These are phyloP conservation scores for Brachionus rotundiformis DNA, from an alignment of 1,140 invertebrate genomes.

Conservation along the genomic window DNA sequence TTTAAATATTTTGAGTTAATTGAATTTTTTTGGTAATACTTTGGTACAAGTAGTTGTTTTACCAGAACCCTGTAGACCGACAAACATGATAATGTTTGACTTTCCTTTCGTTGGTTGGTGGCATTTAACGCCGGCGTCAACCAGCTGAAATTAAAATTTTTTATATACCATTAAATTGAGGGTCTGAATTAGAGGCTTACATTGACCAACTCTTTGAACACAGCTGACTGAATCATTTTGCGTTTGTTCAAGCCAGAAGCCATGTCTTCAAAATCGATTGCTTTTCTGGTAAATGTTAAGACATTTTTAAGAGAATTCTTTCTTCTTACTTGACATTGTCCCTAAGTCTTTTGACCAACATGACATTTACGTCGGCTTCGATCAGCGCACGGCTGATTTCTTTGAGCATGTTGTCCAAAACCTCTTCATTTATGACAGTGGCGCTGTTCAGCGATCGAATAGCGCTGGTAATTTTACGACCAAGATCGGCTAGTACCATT, in stretches of 20 bases:
- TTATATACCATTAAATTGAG: neutral
- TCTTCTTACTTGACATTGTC: conserved; percentile 85
- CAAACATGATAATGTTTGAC: conserved; percentile 98
- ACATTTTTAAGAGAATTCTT: neutral
- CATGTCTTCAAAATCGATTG: conserved; percentile 99
- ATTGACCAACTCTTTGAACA: conserved; percentile 97
- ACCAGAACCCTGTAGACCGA: conserved; percentile 94
- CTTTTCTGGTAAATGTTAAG: conserved; percentile 61
- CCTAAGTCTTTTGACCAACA: conserved; percentile 88
- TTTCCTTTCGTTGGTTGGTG: conserved; percentile 92
- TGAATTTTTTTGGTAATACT: too few relatives aligned
- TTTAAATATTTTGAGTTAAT: too few relatives aligned
- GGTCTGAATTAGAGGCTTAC: conserved; percentile 64
- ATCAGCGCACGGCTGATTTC: conserved; percentile 94
- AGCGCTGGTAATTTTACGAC: conserved; percentile 96
- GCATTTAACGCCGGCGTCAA: conserved; percentile 95
- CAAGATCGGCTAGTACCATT: conserved; percentile 99
- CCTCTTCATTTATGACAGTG: conserved; percentile 96
- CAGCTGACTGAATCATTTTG: conserved; percentile 96
- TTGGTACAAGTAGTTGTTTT: conserved; percentile 99
- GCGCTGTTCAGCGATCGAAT: conserved; percentile 95
- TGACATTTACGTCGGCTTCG: conserved; percentile 98
- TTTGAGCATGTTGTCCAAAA: conserved; percentile 98
- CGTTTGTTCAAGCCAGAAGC: conserved; percentile 96
- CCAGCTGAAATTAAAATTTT: conserved; percentile 70